Evolutionary conservation across 2,797 vertebrate species (phyloP), one percentile per base, ranked within the genome.

Genomic region (Typhlichthys subterraneus): DNA sequence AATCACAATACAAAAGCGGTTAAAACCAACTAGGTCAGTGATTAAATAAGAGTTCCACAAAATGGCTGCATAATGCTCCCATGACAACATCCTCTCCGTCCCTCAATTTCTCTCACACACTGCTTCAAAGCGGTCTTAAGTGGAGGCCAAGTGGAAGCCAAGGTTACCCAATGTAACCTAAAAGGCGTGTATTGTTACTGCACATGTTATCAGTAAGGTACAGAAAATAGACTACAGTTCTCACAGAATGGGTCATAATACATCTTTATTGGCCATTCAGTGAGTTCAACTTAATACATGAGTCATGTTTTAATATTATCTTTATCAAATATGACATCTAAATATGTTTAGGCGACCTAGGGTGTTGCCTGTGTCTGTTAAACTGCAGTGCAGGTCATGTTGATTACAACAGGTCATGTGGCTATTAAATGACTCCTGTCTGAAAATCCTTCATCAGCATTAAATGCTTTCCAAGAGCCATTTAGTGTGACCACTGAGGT

Each of bases 31-130:
- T 29, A 29, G 23, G 79, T 46, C 57, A 64, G 64, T 65, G 67
- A 75, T 80, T 68, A 69, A 80, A 77, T 85, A 83, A 87, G 87
- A 23, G 23, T 23, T 23, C 23, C 23, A 29, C 23, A 29, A 29
- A 29, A 67, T 63, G 70, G 33, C 72, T 72, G 64, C 72, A 71
- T 81, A 81, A 29, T 59, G 76, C 62, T 70, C 45, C 56, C 64
- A 57, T 78, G 70, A 77, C 77, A 80, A 77, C 58, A 0, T 31
- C 29, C 61, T 56, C 45, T 69, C 57, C 23, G 23, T 29, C 23
- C 23, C 23, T 29, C 23, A 29, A 29, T 29, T 29, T 29, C 23
- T 29, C 23, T 29, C 23, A 29, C 23, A 29, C 23, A 29, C 23
- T 72, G 62, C 59, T 56, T 49, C 63, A 57, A 75, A n/a, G n/a